Evolutionary conservation across 2,888 invertebrate species (phyloP), one percentile per base, ranked within the genome.

Genomic region (Rhopalosiphum nymphaeae): DNA sequence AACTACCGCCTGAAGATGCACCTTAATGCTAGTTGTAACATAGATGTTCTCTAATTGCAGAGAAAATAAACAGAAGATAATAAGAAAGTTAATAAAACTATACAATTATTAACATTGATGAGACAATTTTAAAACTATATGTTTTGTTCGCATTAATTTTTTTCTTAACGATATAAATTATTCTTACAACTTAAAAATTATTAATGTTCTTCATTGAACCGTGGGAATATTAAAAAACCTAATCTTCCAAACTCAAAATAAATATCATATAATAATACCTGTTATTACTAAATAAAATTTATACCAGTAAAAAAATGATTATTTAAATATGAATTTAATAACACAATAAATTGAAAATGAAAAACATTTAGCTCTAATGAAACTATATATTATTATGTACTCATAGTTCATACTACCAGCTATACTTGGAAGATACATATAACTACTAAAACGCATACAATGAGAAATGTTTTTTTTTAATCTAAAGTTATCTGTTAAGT

Each of bases 1-100:
- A 89, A 93, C 85, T 61, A 85, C n/a, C 84, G 90, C 93, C 57
- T 36, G 61, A 85, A 90, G 90, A 89, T 49, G 46, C 46, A 49
- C 92, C 36, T 53, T 84, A 46, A 89, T 85, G 49, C 61, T 49
- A 26, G 61, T 61, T 85, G 49, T 90, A 36, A 21, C 84, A 89
- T n/a, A 85, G 49, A 85, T 90, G 56, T 93, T 90, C 90, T 90
- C 49, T 85, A 93, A 90, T 93, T 90, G 85, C 16, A 92, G 13
- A 29, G 57, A 57, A 92, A 88, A 88, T 61, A 92, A 26, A 85
- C 46, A 85, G 36, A 57, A 93, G 78, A 67, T 49, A 78, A 36
- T 56, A 67, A 61, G 61, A 87, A 88, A 92, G 67, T 67, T 92
- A 61, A 87, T 92, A 61, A 61, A 46, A 87, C 61, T 87, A 85